These are phyloP conservation scores for Sylvietta virens DNA, from an alignment of 2,113 vertebrate species.

Conservation along the genomic window DNA sequence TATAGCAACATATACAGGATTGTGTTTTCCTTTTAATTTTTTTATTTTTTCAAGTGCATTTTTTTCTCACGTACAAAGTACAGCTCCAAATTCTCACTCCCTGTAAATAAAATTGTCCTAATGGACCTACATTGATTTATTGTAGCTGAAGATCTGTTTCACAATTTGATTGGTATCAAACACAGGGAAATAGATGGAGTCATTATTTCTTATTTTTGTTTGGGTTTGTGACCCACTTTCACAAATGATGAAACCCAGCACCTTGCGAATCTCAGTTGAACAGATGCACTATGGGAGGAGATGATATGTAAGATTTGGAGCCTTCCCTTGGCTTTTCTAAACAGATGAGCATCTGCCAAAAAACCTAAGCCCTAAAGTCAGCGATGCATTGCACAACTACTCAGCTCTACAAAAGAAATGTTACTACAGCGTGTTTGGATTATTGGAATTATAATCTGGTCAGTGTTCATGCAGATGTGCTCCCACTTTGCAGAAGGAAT, in stretches of 20 bases:
- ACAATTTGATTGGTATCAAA: background rate
- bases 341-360: background rate
- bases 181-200: background rate
- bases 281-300: background rate
- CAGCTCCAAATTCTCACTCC: background rate
- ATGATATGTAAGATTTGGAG: background rate
- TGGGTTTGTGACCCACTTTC: background rate
- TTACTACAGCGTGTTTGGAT: fast-evolving
- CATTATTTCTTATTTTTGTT: background rate
- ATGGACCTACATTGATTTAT: background rate
- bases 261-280: background rate
- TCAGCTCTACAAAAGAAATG: background rate
- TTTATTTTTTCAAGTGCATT: background rate
- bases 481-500: background rate
- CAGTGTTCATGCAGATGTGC: background rate
- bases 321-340: background rate
- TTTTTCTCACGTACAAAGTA: background rate
- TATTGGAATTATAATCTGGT: background rate
- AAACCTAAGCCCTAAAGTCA: background rate
- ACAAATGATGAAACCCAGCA: background rate
- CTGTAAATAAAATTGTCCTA: background rate
- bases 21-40: too few relatives aligned
- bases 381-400: background rate
- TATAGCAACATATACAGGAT: background rate
- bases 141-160: background rate